A percentile compares a stretch with the other conserved stretches of the same genome.
Evolutionary conservation across 2,888 invertebrate species (phyloP).

Genomic region (Miltochrista miniata): DNA sequence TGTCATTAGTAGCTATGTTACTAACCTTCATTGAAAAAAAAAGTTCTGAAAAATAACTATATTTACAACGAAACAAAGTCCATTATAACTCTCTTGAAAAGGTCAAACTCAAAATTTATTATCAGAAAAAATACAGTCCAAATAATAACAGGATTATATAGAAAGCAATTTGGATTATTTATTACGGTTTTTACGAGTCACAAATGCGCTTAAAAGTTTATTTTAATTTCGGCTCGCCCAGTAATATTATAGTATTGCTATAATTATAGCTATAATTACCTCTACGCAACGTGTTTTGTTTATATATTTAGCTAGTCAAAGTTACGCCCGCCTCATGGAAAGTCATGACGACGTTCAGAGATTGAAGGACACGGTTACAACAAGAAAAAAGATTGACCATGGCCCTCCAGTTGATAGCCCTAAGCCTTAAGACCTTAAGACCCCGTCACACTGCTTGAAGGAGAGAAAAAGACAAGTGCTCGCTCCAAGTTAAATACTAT

Average conservation of each 20-base stretch:
- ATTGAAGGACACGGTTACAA: too few relatives aligned
- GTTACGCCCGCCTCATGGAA: too few relatives aligned
- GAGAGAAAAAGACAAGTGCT: too few relatives aligned
- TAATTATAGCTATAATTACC: background rate
- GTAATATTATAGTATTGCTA: background rate
- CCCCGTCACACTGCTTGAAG: too few relatives aligned
- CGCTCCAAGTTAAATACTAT: too few relatives aligned
- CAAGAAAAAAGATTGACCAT: too few relatives aligned
- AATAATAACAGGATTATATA: slow-evolving; percentile 17
- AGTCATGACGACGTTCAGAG: too few relatives aligned
- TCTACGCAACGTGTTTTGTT: background rate
- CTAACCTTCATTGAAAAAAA: too few relatives aligned
- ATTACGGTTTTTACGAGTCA: slow-evolving; percentile 8
- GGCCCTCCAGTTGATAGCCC: too few relatives aligned
- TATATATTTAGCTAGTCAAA: background rate
- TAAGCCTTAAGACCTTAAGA: too few relatives aligned
- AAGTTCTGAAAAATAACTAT: too few relatives aligned
- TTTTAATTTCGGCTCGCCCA: background rate
- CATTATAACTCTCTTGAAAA: background rate
- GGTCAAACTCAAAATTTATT: slow-evolving; percentile 9
- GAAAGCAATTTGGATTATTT: slow-evolving; percentile 26
- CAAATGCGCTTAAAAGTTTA: background rate
- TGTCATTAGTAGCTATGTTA: too few relatives aligned
- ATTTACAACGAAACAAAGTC: background rate
- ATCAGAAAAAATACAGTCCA: slow-evolving; percentile 6